These are phyloP conservation scores for Trachelus tabidus DNA, from an alignment of 2,888 invertebrate genomes.

Conservation along the genomic window DNA sequence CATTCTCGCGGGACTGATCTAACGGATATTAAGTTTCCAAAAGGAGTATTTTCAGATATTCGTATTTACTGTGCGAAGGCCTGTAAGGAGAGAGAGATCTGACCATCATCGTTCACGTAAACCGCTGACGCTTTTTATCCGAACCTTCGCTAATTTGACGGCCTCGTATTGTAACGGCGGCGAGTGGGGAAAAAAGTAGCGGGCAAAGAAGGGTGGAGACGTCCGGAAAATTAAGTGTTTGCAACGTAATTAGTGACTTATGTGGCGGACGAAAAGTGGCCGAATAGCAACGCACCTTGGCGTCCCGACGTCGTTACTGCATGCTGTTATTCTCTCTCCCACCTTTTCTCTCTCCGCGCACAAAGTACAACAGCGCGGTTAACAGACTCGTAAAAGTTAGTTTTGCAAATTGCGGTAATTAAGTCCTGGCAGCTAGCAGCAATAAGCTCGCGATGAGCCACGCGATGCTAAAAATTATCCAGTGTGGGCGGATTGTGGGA, in stretches of 20 bases:
- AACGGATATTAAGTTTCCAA: not conserved
- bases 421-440: conserved; percentile 19
- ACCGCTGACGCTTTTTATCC: not conserved
- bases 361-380: conserved; percentile 28
- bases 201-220: not conserved
- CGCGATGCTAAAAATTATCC: not conserved
- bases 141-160: not conserved
- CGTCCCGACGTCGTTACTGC: not conserved
- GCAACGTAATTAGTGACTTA: conserved; percentile 1
- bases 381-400: conserved; percentile 46
- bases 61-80: not conserved
- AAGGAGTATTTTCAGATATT: not conserved
- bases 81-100: not conserved
- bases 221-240: conserved; percentile 1
- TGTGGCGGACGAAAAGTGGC: not conserved
- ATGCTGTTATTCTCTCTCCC: not conserved
- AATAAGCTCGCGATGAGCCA: not conserved
- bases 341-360: not conserved
- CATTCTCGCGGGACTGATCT: not conserved
- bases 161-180: not conserved
- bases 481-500: not conserved
- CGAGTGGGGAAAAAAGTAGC: not conserved
- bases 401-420: conserved; percentile 44
- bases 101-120: not conserved
- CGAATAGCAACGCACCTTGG: not conserved